Evolutionary conservation across 2,113 vertebrate genomes (phyloP), one percentile per base, ranked within the genome.

Genomic region (Misgurnus mizolepis): DNA sequence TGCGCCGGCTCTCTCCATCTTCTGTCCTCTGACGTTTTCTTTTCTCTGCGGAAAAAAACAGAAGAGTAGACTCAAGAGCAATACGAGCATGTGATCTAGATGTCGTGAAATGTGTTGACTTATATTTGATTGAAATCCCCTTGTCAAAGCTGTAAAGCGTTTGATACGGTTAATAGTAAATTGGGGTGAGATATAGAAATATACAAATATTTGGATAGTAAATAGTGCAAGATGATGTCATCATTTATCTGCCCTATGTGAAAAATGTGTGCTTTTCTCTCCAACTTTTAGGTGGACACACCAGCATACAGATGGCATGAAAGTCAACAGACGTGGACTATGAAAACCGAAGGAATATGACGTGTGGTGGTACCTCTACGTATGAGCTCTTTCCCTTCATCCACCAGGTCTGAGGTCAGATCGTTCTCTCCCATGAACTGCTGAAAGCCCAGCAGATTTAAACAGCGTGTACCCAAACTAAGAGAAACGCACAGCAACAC

Each of bases 371-470:
- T 82, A 98, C 97, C 97, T 95, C 95, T 93, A 89, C 92, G 93
- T 83, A 98, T 94, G 78, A 96, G 91, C 74, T 97, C 95, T 84
- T 90, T 95, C 82, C 97, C 96, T 91, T 98, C 97, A 83, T 98
- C 95, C 80, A 96, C 94, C 78, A 98, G 92, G 87, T 98, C 96
- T 76, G 95, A 94, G 14, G 95, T 97, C 94, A 96, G 92, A 88
- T 96, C 93, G 0, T 94, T 94, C 67, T 97, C 94, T 47, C 94
- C 95, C 89, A 98, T 94, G 82, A 96, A 98, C 87, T 98, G 96
- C 85, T 96, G 95, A 82, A 98, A 95, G 69, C 96, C 97, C 85
- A 98, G 85, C 73, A 97, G 90, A 89, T 98, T 98, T 90, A 98
- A 92, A 92, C 95, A 98, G 79, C 95, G 95, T 72, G 95, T 95